A percentile compares a stretch with the other conserved stretches of the same genome.
These are phyloP conservation scores for Artemisiospiza belli DNA, from an alignment of 2,113 vertebrate genomes.

Conservation along the genomic window DNA sequence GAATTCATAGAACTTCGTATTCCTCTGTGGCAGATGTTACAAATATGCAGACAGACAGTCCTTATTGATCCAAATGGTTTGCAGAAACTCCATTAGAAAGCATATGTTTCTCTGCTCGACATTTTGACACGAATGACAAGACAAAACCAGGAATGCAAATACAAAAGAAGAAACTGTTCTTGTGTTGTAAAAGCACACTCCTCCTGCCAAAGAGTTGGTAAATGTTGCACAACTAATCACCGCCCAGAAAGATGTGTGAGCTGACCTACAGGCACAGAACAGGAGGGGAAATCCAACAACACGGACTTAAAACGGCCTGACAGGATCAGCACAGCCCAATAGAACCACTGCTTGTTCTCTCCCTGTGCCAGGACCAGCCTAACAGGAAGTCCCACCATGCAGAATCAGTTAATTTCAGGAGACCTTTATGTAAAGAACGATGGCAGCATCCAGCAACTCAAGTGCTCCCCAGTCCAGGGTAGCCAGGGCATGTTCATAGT, in stretches of 20 bases:
- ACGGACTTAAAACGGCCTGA: rapidly evolving
- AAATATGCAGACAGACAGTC: constrained; percentile 18
- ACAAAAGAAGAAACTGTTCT: not conserved
- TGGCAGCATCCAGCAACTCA: not conserved
- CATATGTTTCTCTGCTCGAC: constrained; percentile 20
- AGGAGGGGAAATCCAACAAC: not conserved
- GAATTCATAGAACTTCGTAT: constrained; percentile 10
- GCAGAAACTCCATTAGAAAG: constrained; percentile 49
- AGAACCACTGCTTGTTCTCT: rapidly evolving
- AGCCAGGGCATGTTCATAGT: rapidly evolving
- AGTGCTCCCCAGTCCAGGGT: rapidly evolving
- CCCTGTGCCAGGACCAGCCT: not conserved
- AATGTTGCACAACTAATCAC: not conserved
- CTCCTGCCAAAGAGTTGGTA: not conserved
- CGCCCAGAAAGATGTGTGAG: not conserved
- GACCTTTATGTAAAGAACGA: not conserved
- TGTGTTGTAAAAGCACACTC: not conserved
- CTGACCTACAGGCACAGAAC: not conserved
- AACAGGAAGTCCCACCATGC: not conserved
- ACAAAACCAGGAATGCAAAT: constrained; percentile 22
- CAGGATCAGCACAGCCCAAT: not conserved
- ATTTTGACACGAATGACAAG: constrained; percentile 23
- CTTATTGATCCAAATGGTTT: constrained; percentile 47
- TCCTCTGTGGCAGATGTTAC: not conserved
- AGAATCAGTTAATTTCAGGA: not conserved